Evolutionary conservation across 2,797 vertebrate species (phyloP), one percentile per base, ranked within the genome.

Genomic region (Halcyon leucocephala): DNA sequence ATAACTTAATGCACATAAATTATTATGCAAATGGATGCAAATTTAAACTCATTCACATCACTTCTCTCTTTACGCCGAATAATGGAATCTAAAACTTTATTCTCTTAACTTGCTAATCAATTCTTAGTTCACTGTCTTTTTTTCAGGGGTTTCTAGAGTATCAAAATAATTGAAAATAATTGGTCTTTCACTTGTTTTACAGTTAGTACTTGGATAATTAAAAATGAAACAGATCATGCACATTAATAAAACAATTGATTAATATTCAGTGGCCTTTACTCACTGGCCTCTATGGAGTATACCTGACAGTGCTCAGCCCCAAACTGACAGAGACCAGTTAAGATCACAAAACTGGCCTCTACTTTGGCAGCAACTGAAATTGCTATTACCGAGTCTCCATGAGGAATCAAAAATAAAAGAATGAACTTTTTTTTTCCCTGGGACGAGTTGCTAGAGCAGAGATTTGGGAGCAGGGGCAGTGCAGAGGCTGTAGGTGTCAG

Each of bases 161-260:
- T 94, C 66, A 79, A 79, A 86, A 72, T 91, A 81, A 94, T 95
- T 46, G 66, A 86, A 95, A 93, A 91, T 87, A 93, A 93, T 92
- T 78, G 65, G 33, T 80, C 49, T 88, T 91, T 80, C 54, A 33
- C 24, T 82, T 93, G 41, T 61, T 85, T 82, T 87, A 61, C 65
- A 48, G 51, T 88, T 88, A 86, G 31, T 66, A 41, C 31, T 73
- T 84, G 58, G 73, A 86, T 84, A 82, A 94, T 97, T 82, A 95
- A 79, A 91, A 94, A 66, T 73, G 20, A 83, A 94, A 60, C 55
- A 18, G 46, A 90, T 88, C 79, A 73, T 82, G 46, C 22, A 9
- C 1, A 7, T 94, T 94, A 91, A 79, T 77, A 70, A 82, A 88
- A 67, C 65, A 72, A 46, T 90, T 41, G 85, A 73, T 94, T 86